Percentiles rank a stretch among this genome's conserved stretches.
These are phyloP conservation scores for Synergus japonicus DNA, from an alignment of 2,888 invertebrate species.

Conservation along the genomic window DNA sequence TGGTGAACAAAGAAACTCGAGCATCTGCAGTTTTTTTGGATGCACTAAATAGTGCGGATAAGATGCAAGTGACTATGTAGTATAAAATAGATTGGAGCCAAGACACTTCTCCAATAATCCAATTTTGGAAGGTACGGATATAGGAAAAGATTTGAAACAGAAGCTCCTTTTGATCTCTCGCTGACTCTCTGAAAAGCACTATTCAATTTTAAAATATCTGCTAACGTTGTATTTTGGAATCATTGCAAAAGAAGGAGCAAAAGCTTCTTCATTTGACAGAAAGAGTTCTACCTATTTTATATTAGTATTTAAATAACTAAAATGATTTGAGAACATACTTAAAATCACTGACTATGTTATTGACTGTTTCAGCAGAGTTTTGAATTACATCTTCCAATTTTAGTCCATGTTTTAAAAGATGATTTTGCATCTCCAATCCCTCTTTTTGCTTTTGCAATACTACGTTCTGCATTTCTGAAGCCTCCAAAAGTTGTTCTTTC, in stretches of 20 bases:
- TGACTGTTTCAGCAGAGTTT: slow-evolving; percentile 77
- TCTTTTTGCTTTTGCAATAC: slow-evolving; percentile 78
- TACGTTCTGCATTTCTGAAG: slow-evolving; percentile 76
- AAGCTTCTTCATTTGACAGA: background rate
- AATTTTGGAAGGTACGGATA: slow-evolving; percentile 80
- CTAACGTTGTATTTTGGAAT: background rate
- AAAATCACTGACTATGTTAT: slow-evolving; percentile 78
- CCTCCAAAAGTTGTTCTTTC: slow-evolving; percentile 77
- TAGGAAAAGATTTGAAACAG: slow-evolving; percentile 80
- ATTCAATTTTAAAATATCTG: background rate
- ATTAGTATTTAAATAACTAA: background rate
- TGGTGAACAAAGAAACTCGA: slow-evolving; percentile 79
- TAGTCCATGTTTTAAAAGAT: slow-evolving; percentile 79
- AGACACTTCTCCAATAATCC: slow-evolving; percentile 83
- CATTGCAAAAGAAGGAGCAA: background rate
- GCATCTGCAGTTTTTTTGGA: slow-evolving; percentile 79
- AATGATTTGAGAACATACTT: slow-evolving; percentile 65
- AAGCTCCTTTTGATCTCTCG: slow-evolving; percentile 80
- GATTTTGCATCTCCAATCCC: slow-evolving; percentile 78
- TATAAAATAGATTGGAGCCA: slow-evolving; percentile 83
- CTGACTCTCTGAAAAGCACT: slow-evolving; percentile 75
- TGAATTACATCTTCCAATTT: slow-evolving; percentile 77
- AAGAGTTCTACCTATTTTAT: background rate
- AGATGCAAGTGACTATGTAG: slow-evolving; percentile 79
- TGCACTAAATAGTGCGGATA: slow-evolving; percentile 81